phyloP scores from a whole-genome alignment of 2,888 invertebrate species.

The Lysandra coridon region DNA sequence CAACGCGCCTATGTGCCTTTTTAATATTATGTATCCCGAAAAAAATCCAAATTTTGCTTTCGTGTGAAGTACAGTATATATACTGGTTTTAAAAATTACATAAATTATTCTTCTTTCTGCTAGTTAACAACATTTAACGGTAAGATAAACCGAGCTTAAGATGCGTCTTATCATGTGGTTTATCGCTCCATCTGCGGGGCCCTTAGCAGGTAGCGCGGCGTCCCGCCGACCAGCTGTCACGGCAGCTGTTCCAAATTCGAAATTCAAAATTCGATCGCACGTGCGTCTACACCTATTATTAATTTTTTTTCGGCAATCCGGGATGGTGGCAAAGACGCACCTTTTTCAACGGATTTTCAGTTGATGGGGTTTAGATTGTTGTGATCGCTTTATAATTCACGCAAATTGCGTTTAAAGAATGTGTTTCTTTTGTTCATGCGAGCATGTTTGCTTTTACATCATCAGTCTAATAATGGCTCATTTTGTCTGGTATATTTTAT shows the following conservation, averaged over 20 bases:
- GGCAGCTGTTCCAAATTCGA: conserved; percentile 65
- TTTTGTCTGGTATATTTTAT: background rate
- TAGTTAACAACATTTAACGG: background rate
- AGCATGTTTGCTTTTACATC: background rate
- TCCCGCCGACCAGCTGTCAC: conserved; percentile 72
- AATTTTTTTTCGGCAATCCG: conserved; percentile 58
- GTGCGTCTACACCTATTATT: conserved; percentile 75
- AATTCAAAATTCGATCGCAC: conserved; percentile 58
- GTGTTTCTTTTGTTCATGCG: conserved; percentile 8
- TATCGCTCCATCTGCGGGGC: conserved; percentile 8
- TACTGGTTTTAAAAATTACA: too few relatives aligned
- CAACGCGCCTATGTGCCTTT: too few relatives aligned
- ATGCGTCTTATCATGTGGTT: background rate
- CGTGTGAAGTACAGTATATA: background rate
- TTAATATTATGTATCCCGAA: too few relatives aligned
- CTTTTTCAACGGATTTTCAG: conserved; percentile 41
- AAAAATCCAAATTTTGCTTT: too few relatives aligned
- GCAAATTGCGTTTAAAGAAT: background rate
- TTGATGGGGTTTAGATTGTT: conserved; percentile 24
- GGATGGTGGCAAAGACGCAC: conserved; percentile 50
- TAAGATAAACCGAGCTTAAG: background rate
- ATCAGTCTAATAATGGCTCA: conserved; percentile 2
- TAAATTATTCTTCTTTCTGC: background rate
- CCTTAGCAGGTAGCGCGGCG: conserved; percentile 57
- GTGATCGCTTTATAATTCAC: background rate